Percentiles rank a stretch among this genome's conserved stretches.
Evolutionary conservation across 2,888 invertebrate genomes (phyloP).

Genomic region (Automeris io): DNA sequence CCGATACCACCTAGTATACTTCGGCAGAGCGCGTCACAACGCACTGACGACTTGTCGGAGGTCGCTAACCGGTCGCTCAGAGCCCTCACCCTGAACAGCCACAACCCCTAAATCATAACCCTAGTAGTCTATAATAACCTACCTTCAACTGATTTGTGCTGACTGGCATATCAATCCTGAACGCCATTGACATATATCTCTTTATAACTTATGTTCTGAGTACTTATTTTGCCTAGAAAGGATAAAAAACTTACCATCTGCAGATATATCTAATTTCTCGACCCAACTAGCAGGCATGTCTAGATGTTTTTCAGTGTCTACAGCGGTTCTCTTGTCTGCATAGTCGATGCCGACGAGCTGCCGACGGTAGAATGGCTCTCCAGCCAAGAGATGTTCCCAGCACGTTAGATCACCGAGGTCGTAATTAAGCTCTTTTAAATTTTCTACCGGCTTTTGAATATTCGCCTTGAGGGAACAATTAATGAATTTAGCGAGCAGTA

Average conservation of each 20-base stretch:
- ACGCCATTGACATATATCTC: no score
- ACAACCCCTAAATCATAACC: no score
- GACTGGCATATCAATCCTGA: no score
- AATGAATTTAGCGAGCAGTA: neutral
- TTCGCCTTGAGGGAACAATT: constrained; percentile 27
- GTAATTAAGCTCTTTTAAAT: constrained; percentile 76
- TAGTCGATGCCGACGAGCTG: constrained; percentile 70
- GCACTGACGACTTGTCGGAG: no score
- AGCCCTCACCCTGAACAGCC: no score
- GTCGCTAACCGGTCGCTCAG: no score
- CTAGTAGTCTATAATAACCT: no score
- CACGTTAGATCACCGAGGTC: constrained; percentile 75
- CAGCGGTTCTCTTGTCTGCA: constrained; percentile 51
- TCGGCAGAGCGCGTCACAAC: no score
- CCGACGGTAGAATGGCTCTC: constrained; percentile 78
- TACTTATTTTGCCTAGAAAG: no score
- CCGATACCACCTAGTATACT: no score
- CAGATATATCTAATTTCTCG: constrained; percentile 78
- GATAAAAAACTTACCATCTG: constrained; percentile 60
- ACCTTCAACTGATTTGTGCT: no score
- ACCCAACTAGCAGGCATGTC: constrained; percentile 88
- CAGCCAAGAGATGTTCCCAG: constrained; percentile 86
- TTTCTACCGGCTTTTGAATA: constrained; percentile 68
- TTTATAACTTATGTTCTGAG: no score
- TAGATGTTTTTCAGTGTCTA: constrained; percentile 81